phyloP scores from a whole-genome alignment of 2,888 invertebrate species.

The Acanthopleura granulata region DNA sequence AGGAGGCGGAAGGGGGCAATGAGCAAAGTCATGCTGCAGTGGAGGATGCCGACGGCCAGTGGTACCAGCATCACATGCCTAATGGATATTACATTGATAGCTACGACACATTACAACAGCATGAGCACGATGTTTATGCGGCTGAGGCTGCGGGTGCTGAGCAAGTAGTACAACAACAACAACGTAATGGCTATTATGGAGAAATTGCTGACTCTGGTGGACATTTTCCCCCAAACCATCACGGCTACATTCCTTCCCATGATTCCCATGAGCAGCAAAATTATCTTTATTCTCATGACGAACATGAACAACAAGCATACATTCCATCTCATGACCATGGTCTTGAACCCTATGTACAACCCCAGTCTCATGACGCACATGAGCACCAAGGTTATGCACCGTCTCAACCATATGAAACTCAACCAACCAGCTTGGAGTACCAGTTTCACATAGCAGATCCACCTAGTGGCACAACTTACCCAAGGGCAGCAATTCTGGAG shows the following conservation, averaged over 20 bases:
- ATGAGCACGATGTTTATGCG: not conserved
- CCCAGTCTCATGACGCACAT: too few relatives aligned
- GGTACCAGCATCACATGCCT: constrained; percentile 8
- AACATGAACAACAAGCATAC: not conserved
- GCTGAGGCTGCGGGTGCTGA: too few relatives aligned
- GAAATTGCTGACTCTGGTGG: too few relatives aligned
- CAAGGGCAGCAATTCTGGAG: constrained; percentile 8
- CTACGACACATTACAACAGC: constrained; percentile 5
- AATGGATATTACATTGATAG: constrained; percentile 10
- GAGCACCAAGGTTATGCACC: too few relatives aligned
- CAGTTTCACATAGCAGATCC: not conserved
- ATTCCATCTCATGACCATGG: too few relatives aligned
- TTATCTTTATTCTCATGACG: not conserved
- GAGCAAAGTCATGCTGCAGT: not conserved
- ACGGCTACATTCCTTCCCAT: not conserved
- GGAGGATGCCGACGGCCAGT: not conserved
- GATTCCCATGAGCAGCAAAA: constrained; percentile 7
- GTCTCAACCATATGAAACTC: too few relatives aligned
- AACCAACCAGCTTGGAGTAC: too few relatives aligned
- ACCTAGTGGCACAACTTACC: not conserved
- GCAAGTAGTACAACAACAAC: too few relatives aligned
- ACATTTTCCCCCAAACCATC: too few relatives aligned
- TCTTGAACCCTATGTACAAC: too few relatives aligned
- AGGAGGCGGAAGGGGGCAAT: constrained; percentile 42
- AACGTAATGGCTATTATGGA: too few relatives aligned